These are phyloP conservation scores for Nymphalis polychloros DNA, from an alignment of 2,888 invertebrate species.

Conservation along the genomic window DNA sequence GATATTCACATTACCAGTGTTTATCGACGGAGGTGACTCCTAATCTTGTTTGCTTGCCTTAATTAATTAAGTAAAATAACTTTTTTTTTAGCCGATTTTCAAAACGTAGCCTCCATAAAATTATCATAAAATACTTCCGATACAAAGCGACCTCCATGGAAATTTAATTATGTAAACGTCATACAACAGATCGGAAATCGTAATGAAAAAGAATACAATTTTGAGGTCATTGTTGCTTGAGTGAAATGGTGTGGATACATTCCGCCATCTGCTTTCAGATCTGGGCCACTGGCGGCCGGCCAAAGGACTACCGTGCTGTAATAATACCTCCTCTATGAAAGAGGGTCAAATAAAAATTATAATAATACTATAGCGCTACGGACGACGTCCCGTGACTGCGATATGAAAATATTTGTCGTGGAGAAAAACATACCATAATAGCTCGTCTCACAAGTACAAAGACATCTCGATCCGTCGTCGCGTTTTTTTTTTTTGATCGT, in stretches of 20 bases:
- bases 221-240: constrained; percentile 18
- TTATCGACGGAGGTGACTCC: too few relatives aligned
- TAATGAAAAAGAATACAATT: constrained; percentile 5
- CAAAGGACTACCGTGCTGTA: constrained; percentile 11
- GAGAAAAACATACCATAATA: neutral
- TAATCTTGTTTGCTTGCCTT: too few relatives aligned
- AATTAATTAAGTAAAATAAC: too few relatives aligned
- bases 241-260: constrained; percentile 25
- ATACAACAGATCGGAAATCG: neutral
- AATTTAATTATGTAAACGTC: too few relatives aligned
- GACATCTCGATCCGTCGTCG: neutral
- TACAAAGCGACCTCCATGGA: too few relatives aligned
- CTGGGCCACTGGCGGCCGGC: constrained; percentile 27
- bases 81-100: too few relatives aligned
- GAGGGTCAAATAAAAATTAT: constrained; percentile 5
- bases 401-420: constrained; percentile 1
- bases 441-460: neutral
- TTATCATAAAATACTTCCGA: too few relatives aligned
- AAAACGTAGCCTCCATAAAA: too few relatives aligned
- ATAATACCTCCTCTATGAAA: neutral
- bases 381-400: neutral
- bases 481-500: neutral
- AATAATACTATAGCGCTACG: constrained; percentile 9
- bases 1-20: too few relatives aligned
- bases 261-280: constrained; percentile 26